phyloP scores from a whole-genome alignment of 2,113 vertebrate genomes.

The Syngnathus typhle region DNA sequence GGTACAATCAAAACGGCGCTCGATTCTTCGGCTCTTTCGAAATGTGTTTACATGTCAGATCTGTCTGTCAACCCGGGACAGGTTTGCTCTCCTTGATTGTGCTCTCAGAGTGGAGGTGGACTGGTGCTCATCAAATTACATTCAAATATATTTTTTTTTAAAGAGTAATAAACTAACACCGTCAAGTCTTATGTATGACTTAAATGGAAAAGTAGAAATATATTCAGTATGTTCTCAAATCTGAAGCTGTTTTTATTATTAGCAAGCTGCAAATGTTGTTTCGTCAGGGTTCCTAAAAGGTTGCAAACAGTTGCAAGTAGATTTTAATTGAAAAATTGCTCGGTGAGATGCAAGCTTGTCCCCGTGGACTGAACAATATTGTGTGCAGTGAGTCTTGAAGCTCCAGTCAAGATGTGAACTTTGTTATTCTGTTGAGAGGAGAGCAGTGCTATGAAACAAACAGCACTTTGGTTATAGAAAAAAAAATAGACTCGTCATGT shows the following conservation, averaged over 20 bases:
- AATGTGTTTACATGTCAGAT: conserved; percentile 43
- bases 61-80: conserved; percentile 6
- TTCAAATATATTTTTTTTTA: conserved; percentile 42
- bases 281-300: too few species aligned
- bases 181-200: neutral
- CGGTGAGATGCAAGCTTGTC: too few species aligned
- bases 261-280: too few species aligned
- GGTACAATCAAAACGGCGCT: conserved; percentile 18
- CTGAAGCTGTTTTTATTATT: neutral
- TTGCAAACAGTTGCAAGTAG: too few species aligned
- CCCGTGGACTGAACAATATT: neutral
- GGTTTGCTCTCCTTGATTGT: conserved; percentile 25
- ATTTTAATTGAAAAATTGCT: too few species aligned
- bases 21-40: conserved; percentile 6
- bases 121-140: conserved; percentile 27
- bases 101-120: conserved; percentile 31
- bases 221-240: neutral
- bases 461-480: neutral
- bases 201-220: neutral
- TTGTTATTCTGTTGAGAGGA: neutral
- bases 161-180: conserved; percentile 3
- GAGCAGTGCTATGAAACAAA: neutral
- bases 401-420: neutral
- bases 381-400: neutral
- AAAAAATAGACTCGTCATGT: too few species aligned